Evolutionary conservation across 2,797 vertebrate genomes (phyloP).

Genomic region (Melanotaenia pygmaea): DNA sequence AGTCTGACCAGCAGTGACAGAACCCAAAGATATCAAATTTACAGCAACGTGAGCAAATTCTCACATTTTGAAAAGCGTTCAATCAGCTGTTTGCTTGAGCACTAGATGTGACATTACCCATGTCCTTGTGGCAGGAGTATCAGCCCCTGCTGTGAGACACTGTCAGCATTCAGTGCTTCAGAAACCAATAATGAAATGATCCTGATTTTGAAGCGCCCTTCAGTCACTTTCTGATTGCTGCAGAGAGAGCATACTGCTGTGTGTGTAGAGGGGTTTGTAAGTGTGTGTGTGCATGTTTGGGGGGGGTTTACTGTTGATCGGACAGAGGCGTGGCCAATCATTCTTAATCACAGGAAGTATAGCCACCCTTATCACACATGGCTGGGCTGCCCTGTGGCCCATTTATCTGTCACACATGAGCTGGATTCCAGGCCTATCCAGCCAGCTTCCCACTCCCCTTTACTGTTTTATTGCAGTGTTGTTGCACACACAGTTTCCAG

Average conservation of each 20-base stretch:
- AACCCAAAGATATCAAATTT: conserved; percentile 5
- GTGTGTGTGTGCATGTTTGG: conserved; percentile 14
- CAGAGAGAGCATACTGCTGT: conserved; percentile 19
- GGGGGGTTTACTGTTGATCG: conserved; percentile 46
- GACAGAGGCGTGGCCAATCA: conserved; percentile 59
- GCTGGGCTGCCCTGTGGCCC: conserved; percentile 66
- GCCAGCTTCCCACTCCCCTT: conserved; percentile 20
- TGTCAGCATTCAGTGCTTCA: conserved; percentile 6
- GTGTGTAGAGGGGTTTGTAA: conserved; percentile 15
- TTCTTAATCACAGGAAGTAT: conserved; percentile 78
- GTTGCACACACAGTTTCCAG: conserved; percentile 14
- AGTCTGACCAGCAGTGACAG: neutral
- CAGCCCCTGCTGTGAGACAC: neutral
- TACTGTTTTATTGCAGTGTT: conserved; percentile 50
- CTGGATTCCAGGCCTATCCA: conserved; percentile 62
- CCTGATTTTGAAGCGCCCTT: conserved; percentile 9
- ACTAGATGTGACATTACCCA: neutral
- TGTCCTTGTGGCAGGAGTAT: neutral
- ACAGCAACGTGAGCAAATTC: neutral
- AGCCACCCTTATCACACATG: conserved; percentile 70
- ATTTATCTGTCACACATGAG: conserved; percentile 72
- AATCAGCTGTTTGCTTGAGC: neutral
- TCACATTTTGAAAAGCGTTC: conserved; percentile 5
- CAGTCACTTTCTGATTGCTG: conserved; percentile 44
- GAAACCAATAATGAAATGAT: conserved; percentile 25